Evolutionary conservation across 30 jellyfish, hydroid and myxozoan genomes (phyloP).

Genomic region (Thelohanellus kitauei): DNA sequence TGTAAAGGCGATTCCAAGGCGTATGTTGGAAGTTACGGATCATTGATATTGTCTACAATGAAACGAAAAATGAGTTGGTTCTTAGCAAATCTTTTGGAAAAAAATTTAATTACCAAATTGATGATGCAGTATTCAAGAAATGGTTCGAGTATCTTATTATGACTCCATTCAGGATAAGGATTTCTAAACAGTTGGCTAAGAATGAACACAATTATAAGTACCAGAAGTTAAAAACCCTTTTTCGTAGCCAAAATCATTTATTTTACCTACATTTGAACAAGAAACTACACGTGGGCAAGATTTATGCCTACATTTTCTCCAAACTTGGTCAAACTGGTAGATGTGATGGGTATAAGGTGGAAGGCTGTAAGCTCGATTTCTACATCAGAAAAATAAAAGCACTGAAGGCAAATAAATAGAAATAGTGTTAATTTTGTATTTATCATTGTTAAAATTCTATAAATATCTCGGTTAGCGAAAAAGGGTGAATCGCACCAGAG

Average conservation of each 20-base stretch:
- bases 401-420: constrained; percentile 67
- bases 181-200: not conserved
- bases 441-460: too few species aligned
- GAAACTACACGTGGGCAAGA: constrained; percentile 33
- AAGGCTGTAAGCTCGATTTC: constrained; percentile 87
- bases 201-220: not conserved
- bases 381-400: constrained; percentile 47
- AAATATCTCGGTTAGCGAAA: too few species aligned
- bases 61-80: constrained; percentile 54
- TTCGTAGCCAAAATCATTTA: constrained; percentile 4
- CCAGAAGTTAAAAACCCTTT: not conserved
- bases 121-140: constrained; percentile 46
- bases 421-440: too few species aligned
- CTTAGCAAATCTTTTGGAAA: constrained; percentile 49
- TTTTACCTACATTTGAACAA: constrained; percentile 39
- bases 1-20: constrained; percentile 92
- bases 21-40: constrained; percentile 34
- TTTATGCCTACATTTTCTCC: constrained; percentile 69
- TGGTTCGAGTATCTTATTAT: constrained; percentile 11
- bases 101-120: constrained; percentile 34
- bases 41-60: constrained; percentile 55
- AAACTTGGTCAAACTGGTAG: constrained; percentile 95
- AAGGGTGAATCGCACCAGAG: too few species aligned
- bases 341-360: constrained; percentile 68
- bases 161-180: not conserved